Conservation (phyloP, 2,113 vertebrate genomes). For the Chroicocephalus ridibundus region DNA sequence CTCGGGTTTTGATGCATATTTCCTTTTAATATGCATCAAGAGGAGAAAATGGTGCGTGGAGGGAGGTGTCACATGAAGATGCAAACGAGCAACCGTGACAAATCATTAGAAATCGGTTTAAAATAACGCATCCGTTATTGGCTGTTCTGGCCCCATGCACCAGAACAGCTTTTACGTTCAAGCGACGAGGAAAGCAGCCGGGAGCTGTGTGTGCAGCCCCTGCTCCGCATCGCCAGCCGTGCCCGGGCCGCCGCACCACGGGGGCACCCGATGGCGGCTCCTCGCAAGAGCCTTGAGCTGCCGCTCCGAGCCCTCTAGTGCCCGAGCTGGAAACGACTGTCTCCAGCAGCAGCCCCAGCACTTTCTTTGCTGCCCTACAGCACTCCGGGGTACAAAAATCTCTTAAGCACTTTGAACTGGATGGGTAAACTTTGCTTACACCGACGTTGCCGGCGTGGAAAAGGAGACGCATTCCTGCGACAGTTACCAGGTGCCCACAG, state of each 20-base stretch:
- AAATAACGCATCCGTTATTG: background rate
- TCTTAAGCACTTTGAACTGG: background rate
- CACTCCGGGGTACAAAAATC: background rate
- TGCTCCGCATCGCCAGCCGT: fast-evolving
- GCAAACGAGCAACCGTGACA: background rate
- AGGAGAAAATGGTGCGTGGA: background rate
- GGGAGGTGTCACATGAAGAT: background rate
- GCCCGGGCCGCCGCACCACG: fast-evolving
- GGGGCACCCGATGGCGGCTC: background rate
- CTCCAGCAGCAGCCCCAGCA: background rate
- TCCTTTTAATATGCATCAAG: background rate
- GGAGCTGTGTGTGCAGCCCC: background rate
- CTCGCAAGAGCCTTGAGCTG: background rate
- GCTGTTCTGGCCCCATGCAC: background rate
- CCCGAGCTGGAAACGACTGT: background rate
- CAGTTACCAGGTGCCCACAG: background rate
- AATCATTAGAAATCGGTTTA: background rate
- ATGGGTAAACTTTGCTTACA: background rate
- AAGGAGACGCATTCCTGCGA: background rate
- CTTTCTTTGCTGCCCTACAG: background rate
- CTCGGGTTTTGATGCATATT: background rate
- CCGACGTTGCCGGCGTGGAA: background rate
- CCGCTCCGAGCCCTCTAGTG: background rate
- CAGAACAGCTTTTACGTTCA: background rate
- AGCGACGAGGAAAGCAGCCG: background rate